Evolutionary conservation across 2,888 invertebrate species (phyloP), one percentile per base, ranked within the genome.

Genomic region (Cactoblastis cactorum): DNA sequence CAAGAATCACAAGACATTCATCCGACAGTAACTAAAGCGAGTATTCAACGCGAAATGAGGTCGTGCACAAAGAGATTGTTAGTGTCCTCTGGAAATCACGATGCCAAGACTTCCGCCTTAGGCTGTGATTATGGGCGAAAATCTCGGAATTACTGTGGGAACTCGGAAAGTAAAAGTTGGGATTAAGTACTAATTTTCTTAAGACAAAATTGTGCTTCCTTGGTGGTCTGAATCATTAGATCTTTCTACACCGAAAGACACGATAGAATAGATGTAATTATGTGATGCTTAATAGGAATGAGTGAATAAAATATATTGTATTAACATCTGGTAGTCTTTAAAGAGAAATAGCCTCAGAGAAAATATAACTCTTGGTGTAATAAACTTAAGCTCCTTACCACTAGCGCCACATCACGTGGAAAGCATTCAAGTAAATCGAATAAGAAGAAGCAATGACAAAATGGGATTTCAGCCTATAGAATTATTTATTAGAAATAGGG

Each of bases 11-110:
- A 61, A 62, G 69, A 74, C 70, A 67, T 68, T 70, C 69, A 68
- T 68, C 69, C 65, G 66, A 69, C 67, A 69, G 56, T 63, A 58
- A 61, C 67, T 66, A 72, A 72, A 64, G 59, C 69, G 67, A 56
- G 73, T 65, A 73, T 79, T 80, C 77, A 77, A 61, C 61, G 63
- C 70, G 67, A 76, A 81, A 80, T 74, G 80, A 80, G 82, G 82
- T 80, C 83, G 78, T 71, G 74, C 74, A 78, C 76, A 75, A 79
- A 77, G 75, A 74, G 77, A 80, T 79, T 77, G 77, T 81, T 80
- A 80, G 73, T 65, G 66, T 77, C 74, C 78, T 75, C 71, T 67
- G 74, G 69, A 78, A 71, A 80, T 79, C 79, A 79, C 74, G 74
- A 77, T 66, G 56, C 62, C 57, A 53, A 63, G 53, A 58, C 57